Conservation (phyloP, 2,888 invertebrate genomes). For the Eilema griseolum region DNA sequence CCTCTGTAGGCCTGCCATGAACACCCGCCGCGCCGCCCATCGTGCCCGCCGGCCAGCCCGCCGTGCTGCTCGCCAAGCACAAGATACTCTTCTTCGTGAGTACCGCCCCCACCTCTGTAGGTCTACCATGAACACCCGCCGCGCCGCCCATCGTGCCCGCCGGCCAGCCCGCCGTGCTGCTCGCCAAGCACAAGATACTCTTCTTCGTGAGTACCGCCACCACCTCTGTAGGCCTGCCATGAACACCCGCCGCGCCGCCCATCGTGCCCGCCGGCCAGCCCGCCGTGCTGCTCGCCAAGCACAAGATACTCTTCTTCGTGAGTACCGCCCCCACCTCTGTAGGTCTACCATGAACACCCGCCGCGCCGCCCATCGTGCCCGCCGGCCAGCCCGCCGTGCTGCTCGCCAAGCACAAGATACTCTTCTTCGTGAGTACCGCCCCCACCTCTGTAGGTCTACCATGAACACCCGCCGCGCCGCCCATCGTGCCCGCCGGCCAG, state of each 20-base stretch:
- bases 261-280: constrained; percentile 96
- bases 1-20: too few species aligned
- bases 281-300: constrained; percentile 93
- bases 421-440: constrained; percentile 93
- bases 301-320: constrained; percentile 97
- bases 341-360: constrained; percentile 53
- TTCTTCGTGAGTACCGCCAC: constrained; percentile 92
- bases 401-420: constrained; percentile 94
- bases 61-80: constrained; percentile 93
- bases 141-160: constrained; percentile 92
- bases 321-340: constrained; percentile 68
- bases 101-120: constrained; percentile 41
- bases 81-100: constrained; percentile 97
- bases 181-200: constrained; percentile 95
- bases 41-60: constrained; percentile 96
- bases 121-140: constrained; percentile 55
- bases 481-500: constrained; percentile 96
- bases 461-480: constrained; percentile 69
- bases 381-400: constrained; percentile 95
- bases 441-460: too few species aligned
- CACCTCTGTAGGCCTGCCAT: too few species aligned
- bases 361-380: constrained; percentile 90
- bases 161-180: constrained; percentile 95
- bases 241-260: constrained; percentile 71
- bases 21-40: constrained; percentile 82